phyloP scores from a whole-genome alignment of 2,888 invertebrate species.

The Ecdyonurus torrentis region DNA sequence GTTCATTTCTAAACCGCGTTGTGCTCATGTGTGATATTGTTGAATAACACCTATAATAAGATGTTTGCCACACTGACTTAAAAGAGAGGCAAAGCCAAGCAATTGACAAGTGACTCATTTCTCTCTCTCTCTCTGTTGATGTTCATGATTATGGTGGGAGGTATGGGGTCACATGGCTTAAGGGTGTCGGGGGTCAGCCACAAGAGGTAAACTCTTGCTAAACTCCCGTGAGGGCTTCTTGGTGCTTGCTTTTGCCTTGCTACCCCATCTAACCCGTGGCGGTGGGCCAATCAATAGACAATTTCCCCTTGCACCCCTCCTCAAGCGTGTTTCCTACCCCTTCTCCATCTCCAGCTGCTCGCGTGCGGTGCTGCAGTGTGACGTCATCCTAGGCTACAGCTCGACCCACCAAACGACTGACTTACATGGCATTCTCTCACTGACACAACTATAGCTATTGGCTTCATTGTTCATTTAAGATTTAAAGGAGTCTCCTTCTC shows the following conservation, averaged over 20 bases:
- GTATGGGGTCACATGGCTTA: not conserved
- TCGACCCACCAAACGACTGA: not conserved
- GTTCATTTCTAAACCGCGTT: no score
- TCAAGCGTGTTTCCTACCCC: no score
- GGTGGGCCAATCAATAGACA: not conserved
- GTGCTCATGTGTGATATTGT: no score
- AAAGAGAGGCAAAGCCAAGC: no score
- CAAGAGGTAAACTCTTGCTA: not conserved
- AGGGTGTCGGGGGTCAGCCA: not conserved
- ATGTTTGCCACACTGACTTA: no score
- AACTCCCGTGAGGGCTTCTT: no score
- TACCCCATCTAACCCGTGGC: not conserved
- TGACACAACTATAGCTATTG: no score
- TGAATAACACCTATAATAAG: no score
- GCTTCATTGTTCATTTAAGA: no score
- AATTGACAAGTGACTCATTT: no score
- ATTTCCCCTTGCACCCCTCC: no score
- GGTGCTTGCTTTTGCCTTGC: not conserved
- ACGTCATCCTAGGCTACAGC: not conserved
- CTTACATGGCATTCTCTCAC: not conserved
- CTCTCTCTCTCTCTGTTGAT: not conserved
- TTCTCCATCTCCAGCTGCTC: not conserved
- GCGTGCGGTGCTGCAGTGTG: constrained; percentile 2
- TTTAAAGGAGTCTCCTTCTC: no score
- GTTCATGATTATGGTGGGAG: not conserved